phyloP scores from a whole-genome alignment of 1,140 invertebrate species.

The Lanistes nyassanus region DNA sequence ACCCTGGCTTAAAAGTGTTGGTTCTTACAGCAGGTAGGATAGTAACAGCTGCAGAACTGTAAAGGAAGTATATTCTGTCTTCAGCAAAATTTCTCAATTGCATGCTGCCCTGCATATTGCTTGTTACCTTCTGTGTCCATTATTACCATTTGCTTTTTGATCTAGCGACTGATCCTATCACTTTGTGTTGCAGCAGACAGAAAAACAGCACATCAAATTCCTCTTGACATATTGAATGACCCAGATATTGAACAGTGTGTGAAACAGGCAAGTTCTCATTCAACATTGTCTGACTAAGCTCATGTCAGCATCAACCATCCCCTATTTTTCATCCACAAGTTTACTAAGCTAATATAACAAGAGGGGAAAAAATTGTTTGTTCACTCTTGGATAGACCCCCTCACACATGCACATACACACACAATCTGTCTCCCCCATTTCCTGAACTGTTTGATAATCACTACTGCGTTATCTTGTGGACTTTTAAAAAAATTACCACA shows the following conservation, averaged over 20 bases:
- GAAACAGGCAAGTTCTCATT: slow-evolving; percentile 41
- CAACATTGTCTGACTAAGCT: background rate
- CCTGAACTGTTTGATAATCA: background rate
- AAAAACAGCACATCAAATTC: slow-evolving; percentile 71
- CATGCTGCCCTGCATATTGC: background rate
- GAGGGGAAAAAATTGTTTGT: no score
- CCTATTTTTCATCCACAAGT: no score
- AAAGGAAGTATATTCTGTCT: background rate
- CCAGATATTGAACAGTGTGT: slow-evolving; percentile 78
- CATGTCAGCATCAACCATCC: no score
- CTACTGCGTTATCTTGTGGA: background rate
- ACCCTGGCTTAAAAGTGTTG: no score
- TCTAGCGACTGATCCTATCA: background rate
- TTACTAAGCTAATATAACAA: no score
- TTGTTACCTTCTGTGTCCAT: background rate
- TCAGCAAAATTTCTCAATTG: background rate
- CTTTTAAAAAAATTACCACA: background rate
- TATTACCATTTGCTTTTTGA: background rate
- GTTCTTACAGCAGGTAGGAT: background rate
- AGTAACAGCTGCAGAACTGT: background rate
- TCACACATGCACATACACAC: background rate
- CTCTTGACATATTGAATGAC: slow-evolving; percentile 85
- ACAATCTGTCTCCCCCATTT: background rate
- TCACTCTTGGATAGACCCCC: background rate
- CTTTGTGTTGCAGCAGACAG: slow-evolving; percentile 15